Percentiles rank a stretch among this genome's conserved stretches.
Evolutionary conservation across 2,113 vertebrate genomes (phyloP).

Genomic region (Pollimyrus isidori): DNA sequence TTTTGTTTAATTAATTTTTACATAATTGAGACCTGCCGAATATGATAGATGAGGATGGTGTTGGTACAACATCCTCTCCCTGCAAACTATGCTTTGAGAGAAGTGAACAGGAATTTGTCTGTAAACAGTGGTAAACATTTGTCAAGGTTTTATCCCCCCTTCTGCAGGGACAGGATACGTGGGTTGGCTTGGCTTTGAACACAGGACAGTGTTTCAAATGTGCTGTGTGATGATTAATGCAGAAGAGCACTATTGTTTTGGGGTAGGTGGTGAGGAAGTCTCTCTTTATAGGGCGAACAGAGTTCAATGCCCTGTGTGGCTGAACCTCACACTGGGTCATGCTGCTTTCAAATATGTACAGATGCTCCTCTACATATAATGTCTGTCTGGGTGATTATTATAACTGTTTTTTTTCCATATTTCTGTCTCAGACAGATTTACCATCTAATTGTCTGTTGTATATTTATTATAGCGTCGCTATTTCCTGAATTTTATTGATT

Average conservation of each 20-base stretch:
- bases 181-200: neutral
- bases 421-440: neutral
- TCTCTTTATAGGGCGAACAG: neutral
- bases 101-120: neutral
- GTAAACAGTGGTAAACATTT: neutral
- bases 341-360: neutral
- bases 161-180: neutral
- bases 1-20: neutral
- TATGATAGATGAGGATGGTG: neutral
- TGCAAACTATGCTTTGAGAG: neutral
- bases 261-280: neutral
- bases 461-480: neutral
- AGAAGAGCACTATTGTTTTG: neutral
- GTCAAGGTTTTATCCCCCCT: neutral
- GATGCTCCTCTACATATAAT: too few species aligned
- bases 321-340: neutral
- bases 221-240: neutral
- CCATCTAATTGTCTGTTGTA: neutral
- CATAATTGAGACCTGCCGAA: neutral
- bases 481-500: neutral
- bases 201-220: neutral
- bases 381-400: neutral
- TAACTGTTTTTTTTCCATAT: neutral
- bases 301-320: neutral
- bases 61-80: neutral